phyloP scores from a whole-genome alignment of 1,140 invertebrate genomes.

The Drosophila dunni region DNA sequence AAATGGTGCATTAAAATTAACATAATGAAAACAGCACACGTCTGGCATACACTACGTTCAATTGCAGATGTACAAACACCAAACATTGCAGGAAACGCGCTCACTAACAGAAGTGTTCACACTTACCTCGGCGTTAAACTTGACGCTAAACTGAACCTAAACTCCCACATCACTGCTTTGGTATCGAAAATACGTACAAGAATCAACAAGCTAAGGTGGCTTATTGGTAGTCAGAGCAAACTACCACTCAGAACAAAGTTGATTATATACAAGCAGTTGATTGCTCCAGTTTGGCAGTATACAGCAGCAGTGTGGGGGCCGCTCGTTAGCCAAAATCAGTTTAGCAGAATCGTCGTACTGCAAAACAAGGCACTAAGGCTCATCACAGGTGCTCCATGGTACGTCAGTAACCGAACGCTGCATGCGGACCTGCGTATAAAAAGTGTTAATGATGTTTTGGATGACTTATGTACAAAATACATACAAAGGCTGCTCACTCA shows the following conservation, averaged over 20 bases:
- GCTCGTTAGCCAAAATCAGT: not conserved
- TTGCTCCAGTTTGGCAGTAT: not conserved
- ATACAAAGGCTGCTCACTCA: no score
- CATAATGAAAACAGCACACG: not conserved
- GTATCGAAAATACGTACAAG: not conserved
- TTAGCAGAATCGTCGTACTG: not conserved
- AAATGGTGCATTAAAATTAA: slow-evolving; percentile 3
- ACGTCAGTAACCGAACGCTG: no score
- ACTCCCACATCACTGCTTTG: not conserved
- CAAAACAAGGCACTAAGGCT: not conserved
- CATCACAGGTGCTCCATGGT: not conserved
- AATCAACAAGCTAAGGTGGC: not conserved
- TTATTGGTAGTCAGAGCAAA: not conserved
- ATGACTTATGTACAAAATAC: no score
- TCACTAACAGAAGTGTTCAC: not conserved
- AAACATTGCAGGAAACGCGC: no score
- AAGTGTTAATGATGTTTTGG: no score
- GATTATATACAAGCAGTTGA: not conserved
- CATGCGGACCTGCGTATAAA: no score
- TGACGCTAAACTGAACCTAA: not conserved
- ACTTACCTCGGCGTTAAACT: not conserved
- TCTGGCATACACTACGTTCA: not conserved
- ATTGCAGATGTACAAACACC: not conserved
- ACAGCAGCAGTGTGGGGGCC: not conserved
- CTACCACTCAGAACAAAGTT: not conserved